These are phyloP conservation scores for Daubentonia madagascariensis DNA, from an alignment of 2,113 vertebrate genomes.

Conservation along the genomic window DNA sequence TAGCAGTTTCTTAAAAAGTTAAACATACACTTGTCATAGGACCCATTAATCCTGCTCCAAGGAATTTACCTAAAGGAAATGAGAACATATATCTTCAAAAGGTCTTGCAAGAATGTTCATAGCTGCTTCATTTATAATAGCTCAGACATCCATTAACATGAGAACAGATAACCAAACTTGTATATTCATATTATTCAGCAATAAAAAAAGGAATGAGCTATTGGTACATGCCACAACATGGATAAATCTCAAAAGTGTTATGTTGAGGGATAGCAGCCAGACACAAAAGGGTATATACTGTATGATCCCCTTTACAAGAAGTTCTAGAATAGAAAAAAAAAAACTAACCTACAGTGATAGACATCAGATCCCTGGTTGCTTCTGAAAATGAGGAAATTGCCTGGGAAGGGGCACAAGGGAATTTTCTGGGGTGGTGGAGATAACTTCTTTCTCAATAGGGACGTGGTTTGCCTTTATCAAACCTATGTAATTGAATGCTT, in stretches of 20 bases:
- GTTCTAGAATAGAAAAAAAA: background rate
- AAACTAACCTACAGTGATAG: background rate
- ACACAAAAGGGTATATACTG: too few species aligned
- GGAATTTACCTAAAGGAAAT: background rate
- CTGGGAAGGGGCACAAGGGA: background rate
- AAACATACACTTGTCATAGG: background rate
- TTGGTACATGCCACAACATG: accelerated
- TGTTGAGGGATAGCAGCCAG: background rate
- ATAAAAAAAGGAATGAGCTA: background rate
- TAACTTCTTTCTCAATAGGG: background rate
- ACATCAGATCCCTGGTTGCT: background rate
- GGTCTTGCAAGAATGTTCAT: too few species aligned
- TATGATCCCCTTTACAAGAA: background rate
- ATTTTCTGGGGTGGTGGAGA: background rate
- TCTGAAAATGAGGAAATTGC: background rate
- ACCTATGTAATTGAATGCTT: background rate
- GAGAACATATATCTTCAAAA: background rate
- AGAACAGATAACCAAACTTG: background rate
- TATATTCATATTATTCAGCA: too few species aligned
- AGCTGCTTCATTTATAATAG: accelerated
- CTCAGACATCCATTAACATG: background rate
- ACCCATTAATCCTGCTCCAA: background rate
- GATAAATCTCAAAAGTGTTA: background rate
- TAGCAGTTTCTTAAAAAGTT: background rate
- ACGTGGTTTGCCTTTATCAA: background rate